These are phyloP conservation scores for Spodoptera picta DNA, from an alignment of 2,888 invertebrate genomes.

Conservation along the genomic window DNA sequence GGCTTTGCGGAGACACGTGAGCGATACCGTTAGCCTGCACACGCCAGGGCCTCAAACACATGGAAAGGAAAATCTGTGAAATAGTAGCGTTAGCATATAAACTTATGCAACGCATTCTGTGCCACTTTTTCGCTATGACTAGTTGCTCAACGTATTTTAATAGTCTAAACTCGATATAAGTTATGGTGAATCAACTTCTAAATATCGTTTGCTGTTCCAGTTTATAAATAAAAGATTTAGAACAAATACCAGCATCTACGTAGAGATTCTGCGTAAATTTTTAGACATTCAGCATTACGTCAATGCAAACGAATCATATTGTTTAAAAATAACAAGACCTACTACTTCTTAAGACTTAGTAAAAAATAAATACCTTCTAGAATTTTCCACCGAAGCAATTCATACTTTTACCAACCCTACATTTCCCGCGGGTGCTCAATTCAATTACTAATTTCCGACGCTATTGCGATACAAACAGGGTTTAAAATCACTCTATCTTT, in stretches of 20 bases:
- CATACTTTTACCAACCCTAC: slow-evolving; percentile 51
- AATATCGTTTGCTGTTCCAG: no score
- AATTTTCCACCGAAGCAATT: slow-evolving; percentile 31
- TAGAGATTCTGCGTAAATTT: no score
- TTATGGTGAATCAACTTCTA: no score
- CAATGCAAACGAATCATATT: neutral
- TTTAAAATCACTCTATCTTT: slow-evolving; percentile 44
- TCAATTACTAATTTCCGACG: slow-evolving; percentile 50
- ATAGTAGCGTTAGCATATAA: slow-evolving; percentile 69
- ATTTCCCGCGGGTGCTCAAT: slow-evolving; percentile 38
- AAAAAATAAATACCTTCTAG: slow-evolving; percentile 14
- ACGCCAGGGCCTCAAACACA: slow-evolving; percentile 78
- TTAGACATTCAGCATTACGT: no score
- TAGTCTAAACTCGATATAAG: neutral
- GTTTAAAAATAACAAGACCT: neutral
- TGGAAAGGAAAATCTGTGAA: slow-evolving; percentile 81
- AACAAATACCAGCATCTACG: no score
- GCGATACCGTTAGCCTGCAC: slow-evolving; percentile 83
- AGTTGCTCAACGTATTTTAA: slow-evolving; percentile 7
- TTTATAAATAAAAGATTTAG: no score
- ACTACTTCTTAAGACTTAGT: neutral
- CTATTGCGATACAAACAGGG: slow-evolving; percentile 52
- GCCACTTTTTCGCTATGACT: slow-evolving; percentile 25
- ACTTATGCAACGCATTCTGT: slow-evolving; percentile 1
- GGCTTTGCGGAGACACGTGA: slow-evolving; percentile 86